A percentile compares a stretch with the other conserved stretches of the same genome.
Evolutionary conservation across 2,888 invertebrate genomes (phyloP).

Genomic region (Rotaria sp.): DNA sequence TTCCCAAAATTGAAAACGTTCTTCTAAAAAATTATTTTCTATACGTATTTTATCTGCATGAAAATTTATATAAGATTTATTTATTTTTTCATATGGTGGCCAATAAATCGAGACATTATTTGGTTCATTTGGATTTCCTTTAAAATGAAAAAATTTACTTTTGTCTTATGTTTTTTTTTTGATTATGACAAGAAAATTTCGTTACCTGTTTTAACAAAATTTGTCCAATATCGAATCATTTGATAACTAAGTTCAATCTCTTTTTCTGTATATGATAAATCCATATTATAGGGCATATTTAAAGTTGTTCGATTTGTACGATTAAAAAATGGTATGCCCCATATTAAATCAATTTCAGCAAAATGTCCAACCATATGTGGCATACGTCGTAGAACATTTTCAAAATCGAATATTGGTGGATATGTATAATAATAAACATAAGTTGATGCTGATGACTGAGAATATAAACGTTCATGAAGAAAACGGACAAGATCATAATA

Average conservation of each 20-base stretch:
- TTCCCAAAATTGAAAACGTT: conserved; percentile 12
- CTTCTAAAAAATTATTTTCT: not conserved
- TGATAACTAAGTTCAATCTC: conserved; percentile 30
- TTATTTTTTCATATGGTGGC: not conserved
- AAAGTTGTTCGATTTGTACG: no score
- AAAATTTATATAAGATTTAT: not conserved
- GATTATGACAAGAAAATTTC: not conserved
- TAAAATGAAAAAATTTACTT: not conserved
- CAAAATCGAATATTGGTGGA: not conserved
- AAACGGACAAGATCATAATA: conserved; percentile 28
- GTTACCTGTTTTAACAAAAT: conserved; percentile 37
- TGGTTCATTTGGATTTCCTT: conserved; percentile 9
- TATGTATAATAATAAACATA: conserved; percentile 21
- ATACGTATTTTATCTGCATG: not conserved
- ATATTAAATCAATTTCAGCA: conserved; percentile 35
- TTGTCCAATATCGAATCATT: conserved; percentile 35
- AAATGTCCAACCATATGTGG: conserved; percentile 30
- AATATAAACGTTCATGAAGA: conserved; percentile 4
- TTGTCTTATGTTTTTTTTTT: no score
- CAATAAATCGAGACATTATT: not conserved
- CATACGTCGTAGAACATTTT: not conserved
- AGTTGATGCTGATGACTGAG: not conserved
- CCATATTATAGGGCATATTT: not conserved
- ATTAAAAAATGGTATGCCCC: conserved; percentile 34
- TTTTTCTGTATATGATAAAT: conserved; percentile 29